These are phyloP conservation scores for Coregonus ussuriensis DNA, from an alignment of 2,797 vertebrate genomes.

Conservation along the genomic window DNA sequence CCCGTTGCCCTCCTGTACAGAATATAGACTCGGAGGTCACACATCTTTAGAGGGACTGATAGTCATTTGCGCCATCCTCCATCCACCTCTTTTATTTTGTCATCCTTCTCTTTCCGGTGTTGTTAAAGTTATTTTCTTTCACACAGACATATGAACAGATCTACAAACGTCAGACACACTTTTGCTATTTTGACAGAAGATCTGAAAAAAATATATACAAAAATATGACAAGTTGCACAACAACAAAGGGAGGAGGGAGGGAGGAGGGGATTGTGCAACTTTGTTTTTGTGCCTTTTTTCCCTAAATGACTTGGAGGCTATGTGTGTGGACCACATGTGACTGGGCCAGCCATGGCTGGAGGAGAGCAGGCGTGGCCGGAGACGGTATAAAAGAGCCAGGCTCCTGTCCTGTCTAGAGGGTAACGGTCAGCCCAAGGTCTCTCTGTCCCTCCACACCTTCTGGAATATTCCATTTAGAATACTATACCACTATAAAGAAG, in stretches of 20 bases:
- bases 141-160: background rate
- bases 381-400: slow-evolving; percentile 15
- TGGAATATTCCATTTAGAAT: slow-evolving; percentile 27
- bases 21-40: background rate
- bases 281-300: slow-evolving; percentile 18
- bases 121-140: background rate
- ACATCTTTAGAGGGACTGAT: background rate
- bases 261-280: slow-evolving; percentile 30
- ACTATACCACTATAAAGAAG: background rate
- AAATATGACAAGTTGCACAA: slow-evolving; percentile 17
- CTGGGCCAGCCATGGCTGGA: slow-evolving; percentile 5
- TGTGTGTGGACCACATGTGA: slow-evolving; percentile 23
- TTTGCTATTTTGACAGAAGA: background rate
- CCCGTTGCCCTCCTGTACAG: background rate
- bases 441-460: background rate
- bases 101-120: background rate
- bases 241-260: slow-evolving; percentile 26
- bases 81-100: background rate
- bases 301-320: slow-evolving; percentile 16
- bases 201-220: too few relatives aligned
- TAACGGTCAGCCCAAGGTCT: slow-evolving; percentile 3
- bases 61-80: background rate
- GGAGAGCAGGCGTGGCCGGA: slow-evolving; percentile 27
- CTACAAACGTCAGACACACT: background rate
- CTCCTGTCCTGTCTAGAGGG: background rate